A percentile compares a stretch with the other conserved stretches of the same genome.
Conservation (phyloP, 2,888 invertebrate species). For the Quadroppia sp. region DNA sequence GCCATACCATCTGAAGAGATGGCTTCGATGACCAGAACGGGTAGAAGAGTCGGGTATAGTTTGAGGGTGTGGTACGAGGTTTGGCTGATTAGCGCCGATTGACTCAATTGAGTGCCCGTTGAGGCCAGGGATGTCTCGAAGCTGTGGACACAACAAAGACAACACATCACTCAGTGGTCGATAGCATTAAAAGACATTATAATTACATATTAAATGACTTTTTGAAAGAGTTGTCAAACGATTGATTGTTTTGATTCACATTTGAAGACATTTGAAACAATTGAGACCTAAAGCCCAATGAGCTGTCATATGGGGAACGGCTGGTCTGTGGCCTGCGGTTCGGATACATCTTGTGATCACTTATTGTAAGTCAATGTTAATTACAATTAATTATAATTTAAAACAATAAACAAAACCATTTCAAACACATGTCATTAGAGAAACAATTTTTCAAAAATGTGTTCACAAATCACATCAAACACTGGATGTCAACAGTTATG, state of each 20-base stretch:
- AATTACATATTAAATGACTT: no score
- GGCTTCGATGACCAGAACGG: constrained; percentile 82
- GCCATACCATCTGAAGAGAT: constrained; percentile 68
- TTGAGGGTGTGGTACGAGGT: constrained; percentile 63
- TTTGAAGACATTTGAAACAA: neutral
- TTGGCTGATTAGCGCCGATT: neutral
- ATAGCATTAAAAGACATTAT: no score
- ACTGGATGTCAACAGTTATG: neutral
- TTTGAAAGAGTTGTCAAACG: neutral
- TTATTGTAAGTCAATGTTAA: no score
- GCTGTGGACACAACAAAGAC: neutral
- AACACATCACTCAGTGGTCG: neutral
- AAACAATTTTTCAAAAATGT: neutral
- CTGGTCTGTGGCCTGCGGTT: neutral
- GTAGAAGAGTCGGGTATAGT: constrained; percentile 73
- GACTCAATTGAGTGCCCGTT: neutral
- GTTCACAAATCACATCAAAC: neutral
- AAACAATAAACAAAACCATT: neutral
- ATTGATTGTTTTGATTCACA: neutral
- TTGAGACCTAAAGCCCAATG: neutral
- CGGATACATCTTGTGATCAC: neutral
- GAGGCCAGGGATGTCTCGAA: neutral
- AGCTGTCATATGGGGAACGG: neutral
- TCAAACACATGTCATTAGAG: neutral
- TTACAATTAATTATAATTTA: neutral